Evolutionary conservation across 2,888 invertebrate species (phyloP).

Genomic region (Cremastinae sp.): DNA sequence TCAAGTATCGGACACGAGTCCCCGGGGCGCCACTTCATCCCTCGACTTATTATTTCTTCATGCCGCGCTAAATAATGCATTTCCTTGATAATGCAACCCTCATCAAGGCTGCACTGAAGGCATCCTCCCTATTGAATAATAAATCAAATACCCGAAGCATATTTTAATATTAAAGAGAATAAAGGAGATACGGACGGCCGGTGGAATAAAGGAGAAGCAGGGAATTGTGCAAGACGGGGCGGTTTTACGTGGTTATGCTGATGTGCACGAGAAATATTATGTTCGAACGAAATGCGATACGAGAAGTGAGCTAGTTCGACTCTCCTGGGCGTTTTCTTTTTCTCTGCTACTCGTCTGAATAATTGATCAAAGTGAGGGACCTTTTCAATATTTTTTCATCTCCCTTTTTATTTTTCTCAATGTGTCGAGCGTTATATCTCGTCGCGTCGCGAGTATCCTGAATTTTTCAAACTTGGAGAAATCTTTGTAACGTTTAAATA

Average conservation of each 20-base stretch:
- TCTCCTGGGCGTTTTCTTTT: slow-evolving; percentile 7
- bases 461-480: no score
- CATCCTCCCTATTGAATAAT: slow-evolving; percentile 51
- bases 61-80: slow-evolving; percentile 49
- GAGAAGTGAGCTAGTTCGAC: not conserved
- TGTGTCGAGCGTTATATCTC: not conserved
- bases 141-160: slow-evolving; percentile 44
- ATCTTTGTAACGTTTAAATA: slow-evolving; percentile 1
- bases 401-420: not conserved
- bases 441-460: not conserved
- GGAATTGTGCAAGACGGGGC: not conserved
- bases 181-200: slow-evolving; percentile 2
- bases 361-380: slow-evolving; percentile 43
- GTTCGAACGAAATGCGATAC: not conserved
- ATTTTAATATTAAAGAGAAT: slow-evolving; percentile 35
- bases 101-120: slow-evolving; percentile 18
- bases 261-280: slow-evolving; percentile 8
- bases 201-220: not conserved
- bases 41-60: slow-evolving; percentile 31
- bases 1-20: slow-evolving; percentile 14
- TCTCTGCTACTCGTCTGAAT: slow-evolving; percentile 24
- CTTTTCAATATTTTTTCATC: slow-evolving; percentile 36
- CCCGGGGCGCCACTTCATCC: slow-evolving; percentile 3
- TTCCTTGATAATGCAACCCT: slow-evolving; percentile 27
- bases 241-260: slow-evolving; percentile 11